phyloP scores from a whole-genome alignment of 2,888 invertebrate genomes.

The Monoplex corrugatus region DNA sequence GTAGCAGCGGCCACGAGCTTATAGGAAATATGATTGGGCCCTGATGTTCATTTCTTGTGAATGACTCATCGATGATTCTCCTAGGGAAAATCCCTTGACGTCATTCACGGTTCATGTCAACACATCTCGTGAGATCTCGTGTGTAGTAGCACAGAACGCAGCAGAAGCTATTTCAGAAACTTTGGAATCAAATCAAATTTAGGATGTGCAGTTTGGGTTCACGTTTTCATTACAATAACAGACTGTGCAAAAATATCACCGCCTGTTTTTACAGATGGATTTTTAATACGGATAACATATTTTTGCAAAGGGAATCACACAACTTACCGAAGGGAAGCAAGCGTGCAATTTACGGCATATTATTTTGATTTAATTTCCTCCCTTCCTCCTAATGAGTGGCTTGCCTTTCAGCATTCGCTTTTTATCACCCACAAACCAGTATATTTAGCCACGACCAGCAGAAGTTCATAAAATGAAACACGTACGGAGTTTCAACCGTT shows the following conservation, averaged over 20 bases:
- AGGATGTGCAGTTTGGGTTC: too few species aligned
- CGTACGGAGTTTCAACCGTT: too few species aligned
- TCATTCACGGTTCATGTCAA: conserved; percentile 61
- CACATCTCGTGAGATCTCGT: conserved; percentile 43
- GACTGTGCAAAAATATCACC: background rate
- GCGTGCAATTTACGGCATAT: background rate
- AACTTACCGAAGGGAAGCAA: background rate
- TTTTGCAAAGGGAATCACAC: too few species aligned
- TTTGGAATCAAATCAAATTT: background rate
- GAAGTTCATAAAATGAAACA: too few species aligned
- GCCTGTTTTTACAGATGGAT: background rate
- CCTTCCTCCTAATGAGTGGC: background rate
- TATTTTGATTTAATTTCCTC: background rate
- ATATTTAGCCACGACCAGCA: background rate
- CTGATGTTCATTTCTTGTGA: conserved; percentile 75
- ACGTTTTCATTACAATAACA: background rate
- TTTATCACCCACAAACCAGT: background rate
- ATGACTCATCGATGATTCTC: conserved; percentile 79
- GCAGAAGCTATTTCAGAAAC: background rate
- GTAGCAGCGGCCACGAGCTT: conserved; percentile 59
- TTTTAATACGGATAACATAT: background rate
- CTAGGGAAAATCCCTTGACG: conserved; percentile 80
- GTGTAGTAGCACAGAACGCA: background rate
- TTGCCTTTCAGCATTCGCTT: background rate
- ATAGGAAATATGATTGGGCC: conserved; percentile 68